A percentile compares a stretch with the other conserved stretches of the same genome.
phyloP scores from a whole-genome alignment of 2,113 vertebrate species.

The Oxyura jamaicensis region DNA sequence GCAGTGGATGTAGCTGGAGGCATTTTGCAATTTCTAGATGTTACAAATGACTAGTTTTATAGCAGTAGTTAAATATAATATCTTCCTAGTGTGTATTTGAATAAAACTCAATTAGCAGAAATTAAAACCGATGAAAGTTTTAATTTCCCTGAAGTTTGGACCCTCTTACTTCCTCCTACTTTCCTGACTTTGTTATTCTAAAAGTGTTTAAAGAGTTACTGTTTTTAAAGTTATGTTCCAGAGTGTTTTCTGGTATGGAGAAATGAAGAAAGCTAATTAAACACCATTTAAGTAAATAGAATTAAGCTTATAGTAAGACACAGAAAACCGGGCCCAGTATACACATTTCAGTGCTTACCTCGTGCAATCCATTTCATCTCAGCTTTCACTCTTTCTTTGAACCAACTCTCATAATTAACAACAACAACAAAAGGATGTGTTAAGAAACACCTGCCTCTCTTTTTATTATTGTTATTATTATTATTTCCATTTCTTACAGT shows the following conservation, averaged over 20 bases:
- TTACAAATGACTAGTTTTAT: neutral
- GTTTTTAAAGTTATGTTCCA: neutral
- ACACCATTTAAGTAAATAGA: neutral
- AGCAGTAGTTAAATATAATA: neutral
- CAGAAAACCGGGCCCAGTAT: neutral
- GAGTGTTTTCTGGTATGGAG: neutral
- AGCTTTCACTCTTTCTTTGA: neutral
- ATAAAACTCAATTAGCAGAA: neutral
- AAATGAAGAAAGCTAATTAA: neutral
- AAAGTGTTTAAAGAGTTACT: neutral
- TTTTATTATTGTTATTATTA: neutral
- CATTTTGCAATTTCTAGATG: neutral
- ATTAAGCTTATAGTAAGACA: neutral
- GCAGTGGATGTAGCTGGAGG: neutral
- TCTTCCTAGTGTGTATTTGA: neutral
- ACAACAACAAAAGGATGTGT: neutral
- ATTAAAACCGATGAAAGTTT: neutral
- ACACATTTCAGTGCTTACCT: neutral
- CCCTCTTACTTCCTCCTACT: neutral
- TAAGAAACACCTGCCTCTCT: neutral
- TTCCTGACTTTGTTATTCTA: neutral
- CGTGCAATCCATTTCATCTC: neutral
- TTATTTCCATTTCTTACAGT: neutral
- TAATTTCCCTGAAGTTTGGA: neutral
- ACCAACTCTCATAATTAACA: neutral